phyloP scores from a whole-genome alignment of 2,113 vertebrate species.

The Aphyosemion australe region DNA sequence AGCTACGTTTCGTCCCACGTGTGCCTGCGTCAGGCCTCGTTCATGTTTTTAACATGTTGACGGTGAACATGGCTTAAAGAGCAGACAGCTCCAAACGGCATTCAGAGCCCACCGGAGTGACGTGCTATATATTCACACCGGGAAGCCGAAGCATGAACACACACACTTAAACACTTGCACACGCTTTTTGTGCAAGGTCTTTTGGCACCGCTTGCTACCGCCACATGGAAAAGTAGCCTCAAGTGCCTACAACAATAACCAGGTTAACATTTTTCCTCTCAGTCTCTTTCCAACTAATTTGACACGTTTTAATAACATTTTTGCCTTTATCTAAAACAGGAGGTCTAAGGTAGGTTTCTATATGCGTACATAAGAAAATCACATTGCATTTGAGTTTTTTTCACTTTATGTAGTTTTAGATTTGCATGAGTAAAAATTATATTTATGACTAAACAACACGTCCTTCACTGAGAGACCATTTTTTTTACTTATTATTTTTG shows the following conservation, averaged over 20 bases:
- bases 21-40: conserved; percentile 52
- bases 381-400: no score
- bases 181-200: conserved; percentile 12
- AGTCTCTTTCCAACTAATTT: not conserved
- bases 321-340: no score
- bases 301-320: no score
- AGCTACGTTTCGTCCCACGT: conserved; percentile 53
- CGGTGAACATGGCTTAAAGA: conserved; percentile 34
- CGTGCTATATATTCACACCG: conserved; percentile 41
- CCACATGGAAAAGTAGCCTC: not conserved
- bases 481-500: no score
- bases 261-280: not conserved
- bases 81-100: conserved; percentile 8
- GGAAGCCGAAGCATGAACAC: conserved; percentile 29
- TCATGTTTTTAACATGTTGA: conserved; percentile 57
- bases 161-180: not conserved
- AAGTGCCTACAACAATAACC: conserved; percentile 1
- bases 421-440: no score
- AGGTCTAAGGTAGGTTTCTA: no score
- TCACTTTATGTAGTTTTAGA: no score
- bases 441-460: no score
- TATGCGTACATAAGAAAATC: no score
- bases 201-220: conserved; percentile 16
- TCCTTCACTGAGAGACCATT: no score
- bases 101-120: conserved; percentile 44